phyloP scores from a whole-genome alignment of 2,888 invertebrate species.

The Pollenia labialis region DNA sequence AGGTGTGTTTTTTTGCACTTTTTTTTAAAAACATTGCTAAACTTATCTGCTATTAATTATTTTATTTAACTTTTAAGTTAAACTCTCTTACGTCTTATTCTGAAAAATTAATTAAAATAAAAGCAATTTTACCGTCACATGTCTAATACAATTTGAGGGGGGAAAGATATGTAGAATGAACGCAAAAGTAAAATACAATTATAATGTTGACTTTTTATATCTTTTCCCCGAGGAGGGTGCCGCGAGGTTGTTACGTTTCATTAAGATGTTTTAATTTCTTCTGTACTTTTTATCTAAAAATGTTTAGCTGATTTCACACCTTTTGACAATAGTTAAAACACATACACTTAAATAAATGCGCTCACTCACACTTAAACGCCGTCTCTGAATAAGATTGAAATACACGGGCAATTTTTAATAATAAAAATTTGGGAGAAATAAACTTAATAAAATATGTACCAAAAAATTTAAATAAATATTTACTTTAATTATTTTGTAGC shows the following conservation, averaged over 20 bases:
- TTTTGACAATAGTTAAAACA: constrained; percentile 51
- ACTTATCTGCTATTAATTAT: too few species aligned
- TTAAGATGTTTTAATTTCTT: neutral
- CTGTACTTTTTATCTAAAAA: constrained; percentile 22
- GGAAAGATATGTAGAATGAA: neutral
- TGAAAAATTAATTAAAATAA: constrained; percentile 51
- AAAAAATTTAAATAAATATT: constrained; percentile 12
- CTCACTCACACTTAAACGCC: neutral
- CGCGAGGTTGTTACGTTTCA: neutral
- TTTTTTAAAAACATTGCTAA: neutral
- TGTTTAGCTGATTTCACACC: constrained; percentile 52
- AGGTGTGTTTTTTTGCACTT: neutral
- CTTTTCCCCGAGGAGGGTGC: neutral
- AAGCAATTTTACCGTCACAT: constrained; percentile 38
- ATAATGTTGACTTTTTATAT: neutral
- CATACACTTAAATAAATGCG: neutral
- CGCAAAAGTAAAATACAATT: neutral
- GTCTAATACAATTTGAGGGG: neutral
- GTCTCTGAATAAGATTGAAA: neutral
- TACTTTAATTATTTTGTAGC: constrained; percentile 17
- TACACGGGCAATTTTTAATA: neutral
- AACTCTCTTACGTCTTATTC: neutral
- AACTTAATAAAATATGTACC: neutral
- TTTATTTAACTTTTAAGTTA: neutral
- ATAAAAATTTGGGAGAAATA: neutral